A percentile compares a stretch with the other conserved stretches of the same genome.
Conservation (phyloP, 2,113 vertebrate species). For the Puffinus mauretanicus region DNA sequence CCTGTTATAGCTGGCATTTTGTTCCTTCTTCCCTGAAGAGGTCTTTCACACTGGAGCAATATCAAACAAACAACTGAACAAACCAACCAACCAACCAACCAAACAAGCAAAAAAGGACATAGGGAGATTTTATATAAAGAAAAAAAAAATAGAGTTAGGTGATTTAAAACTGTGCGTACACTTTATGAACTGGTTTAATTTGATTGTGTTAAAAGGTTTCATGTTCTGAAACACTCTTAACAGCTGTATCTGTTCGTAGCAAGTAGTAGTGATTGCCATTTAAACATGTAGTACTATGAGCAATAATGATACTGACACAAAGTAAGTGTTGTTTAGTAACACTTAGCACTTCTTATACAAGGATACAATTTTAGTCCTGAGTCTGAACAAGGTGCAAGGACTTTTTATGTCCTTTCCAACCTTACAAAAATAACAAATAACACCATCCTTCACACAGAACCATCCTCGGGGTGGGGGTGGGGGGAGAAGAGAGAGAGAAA, state of each 20-base stretch:
- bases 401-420: not conserved
- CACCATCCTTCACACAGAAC: not conserved
- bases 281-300: not conserved
- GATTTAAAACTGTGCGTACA: slow-evolving; percentile 3
- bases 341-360: not conserved
- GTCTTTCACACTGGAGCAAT: not conserved
- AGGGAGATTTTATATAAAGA: not conserved
- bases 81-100: not conserved
- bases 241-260: slow-evolving; percentile 18
- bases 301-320: not conserved
- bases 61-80: not conserved
- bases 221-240: slow-evolving; percentile 38
- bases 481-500: not conserved
- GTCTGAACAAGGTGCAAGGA: not conserved
- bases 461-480: too few species aligned
- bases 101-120: not conserved
- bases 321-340: not conserved
- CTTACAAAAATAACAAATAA: not conserved
- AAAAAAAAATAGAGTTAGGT: not conserved
- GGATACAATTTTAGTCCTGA: not conserved
- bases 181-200: not conserved
- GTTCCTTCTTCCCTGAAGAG: not conserved
- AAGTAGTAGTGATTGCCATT: not conserved
- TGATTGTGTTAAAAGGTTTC: slow-evolving; percentile 12
- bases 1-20: not conserved